phyloP scores from a whole-genome alignment of 2,888 invertebrate genomes.

The Pemphredon lugubris region DNA sequence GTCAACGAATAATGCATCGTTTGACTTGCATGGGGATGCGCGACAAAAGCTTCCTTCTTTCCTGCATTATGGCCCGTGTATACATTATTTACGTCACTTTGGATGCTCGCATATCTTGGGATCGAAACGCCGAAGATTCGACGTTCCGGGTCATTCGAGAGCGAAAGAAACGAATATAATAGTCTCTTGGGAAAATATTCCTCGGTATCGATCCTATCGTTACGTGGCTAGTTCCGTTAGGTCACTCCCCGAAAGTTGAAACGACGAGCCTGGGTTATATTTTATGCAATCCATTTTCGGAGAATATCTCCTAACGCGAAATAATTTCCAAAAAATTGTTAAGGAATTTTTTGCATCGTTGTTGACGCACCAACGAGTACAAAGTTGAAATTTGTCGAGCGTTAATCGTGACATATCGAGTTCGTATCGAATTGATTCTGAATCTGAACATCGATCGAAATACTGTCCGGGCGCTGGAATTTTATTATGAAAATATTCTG shows the following conservation, averaged over 20 bases:
- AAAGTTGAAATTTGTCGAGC: no score
- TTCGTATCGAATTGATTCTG: no score
- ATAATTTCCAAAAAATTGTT: not conserved
- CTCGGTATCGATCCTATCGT: not conserved
- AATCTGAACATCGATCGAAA: no score
- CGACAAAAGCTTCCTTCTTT: conserved; percentile 69
- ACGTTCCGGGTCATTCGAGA: conserved; percentile 28
- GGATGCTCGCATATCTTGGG: conserved; percentile 40
- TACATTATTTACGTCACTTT: conserved; percentile 49
- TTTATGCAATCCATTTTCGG: no score
- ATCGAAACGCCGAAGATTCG: conserved; percentile 28
- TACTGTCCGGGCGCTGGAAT: no score
- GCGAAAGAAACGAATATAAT: conserved; percentile 26
- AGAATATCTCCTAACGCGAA: no score
- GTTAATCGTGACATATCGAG: no score
- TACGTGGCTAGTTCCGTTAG: not conserved
- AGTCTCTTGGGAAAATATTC: not conserved
- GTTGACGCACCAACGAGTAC: no score
- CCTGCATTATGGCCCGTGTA: conserved; percentile 26
- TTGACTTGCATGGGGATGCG: conserved; percentile 77
- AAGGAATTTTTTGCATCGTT: no score
- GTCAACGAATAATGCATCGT: conserved; percentile 80
- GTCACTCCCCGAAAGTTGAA: no score
- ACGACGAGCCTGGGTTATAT: no score
- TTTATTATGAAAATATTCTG: no score